Base-by-base conservation (phyloP, 2,888 invertebrate genomes). In the Heliconius charithonia region DNA sequence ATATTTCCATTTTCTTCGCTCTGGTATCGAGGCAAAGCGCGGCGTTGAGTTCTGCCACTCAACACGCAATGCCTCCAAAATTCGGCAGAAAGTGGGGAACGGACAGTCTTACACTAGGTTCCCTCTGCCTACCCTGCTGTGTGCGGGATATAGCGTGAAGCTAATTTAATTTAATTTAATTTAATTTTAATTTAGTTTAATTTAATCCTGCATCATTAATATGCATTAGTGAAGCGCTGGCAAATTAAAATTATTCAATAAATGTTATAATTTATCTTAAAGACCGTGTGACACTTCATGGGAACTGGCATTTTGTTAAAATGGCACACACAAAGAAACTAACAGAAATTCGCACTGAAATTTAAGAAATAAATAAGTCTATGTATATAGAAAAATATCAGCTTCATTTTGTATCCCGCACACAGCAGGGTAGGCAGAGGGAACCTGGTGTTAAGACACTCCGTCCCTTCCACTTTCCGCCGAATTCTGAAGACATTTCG, bases 281-380 rank as follows among this genome's bases (percentile, higher is more conserved):
- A 79, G 75, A 82, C 77, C 71, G 75, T 65, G 66, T 70, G 79
- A 79, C 78, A 81, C 80, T 76, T 82, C 78, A 80, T 80, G 80
- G 79, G 79, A 82, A 80, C 80, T 83, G 84, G 78, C 83, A 84
- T 84, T 84, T 84, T 62, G 74, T 79, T 81, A 75, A 74, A 81
- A 81, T 72, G 77, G 70, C 71, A 72, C 67, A 29, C 62, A 79
- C 70, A 76, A 79, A 81, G 77, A 70, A 80, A 82, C 81, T 79
- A 76, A 67, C 73, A 66, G 73, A 65, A 41, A 25, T 77, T 69
- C 73, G 62, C 25, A 74, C 70, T 66, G 80, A 12, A 65, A 45
- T 10, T 74, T 74, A 74, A 72, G 29, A 22, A 22, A 10, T 37
- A 63, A 4, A 16, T 6, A n/a, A n/a, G n/a, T n/a, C n/a, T n/a